phyloP scores from a whole-genome alignment of 2,113 vertebrate species.

The Mellivora capensis region DNA sequence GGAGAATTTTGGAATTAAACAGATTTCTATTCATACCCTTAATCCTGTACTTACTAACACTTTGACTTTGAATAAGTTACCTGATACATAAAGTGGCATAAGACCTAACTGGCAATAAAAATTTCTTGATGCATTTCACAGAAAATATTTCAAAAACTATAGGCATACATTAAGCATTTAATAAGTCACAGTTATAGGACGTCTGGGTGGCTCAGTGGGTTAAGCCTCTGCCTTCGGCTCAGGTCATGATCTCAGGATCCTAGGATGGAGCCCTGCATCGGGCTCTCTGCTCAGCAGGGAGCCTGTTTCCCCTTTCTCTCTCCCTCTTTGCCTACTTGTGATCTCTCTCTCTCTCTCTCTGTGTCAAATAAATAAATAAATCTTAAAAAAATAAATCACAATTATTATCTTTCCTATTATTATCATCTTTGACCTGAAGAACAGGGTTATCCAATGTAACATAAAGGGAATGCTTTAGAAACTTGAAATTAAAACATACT shows the following conservation, averaged over 20 bases:
- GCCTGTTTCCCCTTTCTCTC: no score
- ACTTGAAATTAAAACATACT: not conserved
- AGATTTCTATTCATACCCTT: not conserved
- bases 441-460: not conserved
- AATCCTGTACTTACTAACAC: not conserved
- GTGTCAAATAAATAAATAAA: no score
- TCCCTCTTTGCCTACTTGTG: no score
- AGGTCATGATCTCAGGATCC: no score
- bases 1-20: not conserved
- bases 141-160: not conserved
- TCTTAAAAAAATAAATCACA: not conserved
- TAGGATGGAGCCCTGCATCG: no score
- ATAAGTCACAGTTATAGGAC: not conserved
- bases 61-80: not conserved
- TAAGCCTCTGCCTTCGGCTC: no score
- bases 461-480: not conserved
- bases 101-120: not conserved
- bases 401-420: not conserved
- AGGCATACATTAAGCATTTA: not conserved
- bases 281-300: no score
- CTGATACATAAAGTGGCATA: not conserved
- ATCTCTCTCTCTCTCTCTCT: no score
- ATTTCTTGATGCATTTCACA: not conserved
- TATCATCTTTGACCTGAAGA: not conserved
- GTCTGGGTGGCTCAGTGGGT: no score